phyloP scores from a whole-genome alignment of 2,113 vertebrate genomes.

The Ptilorrhoa leucosticta region DNA sequence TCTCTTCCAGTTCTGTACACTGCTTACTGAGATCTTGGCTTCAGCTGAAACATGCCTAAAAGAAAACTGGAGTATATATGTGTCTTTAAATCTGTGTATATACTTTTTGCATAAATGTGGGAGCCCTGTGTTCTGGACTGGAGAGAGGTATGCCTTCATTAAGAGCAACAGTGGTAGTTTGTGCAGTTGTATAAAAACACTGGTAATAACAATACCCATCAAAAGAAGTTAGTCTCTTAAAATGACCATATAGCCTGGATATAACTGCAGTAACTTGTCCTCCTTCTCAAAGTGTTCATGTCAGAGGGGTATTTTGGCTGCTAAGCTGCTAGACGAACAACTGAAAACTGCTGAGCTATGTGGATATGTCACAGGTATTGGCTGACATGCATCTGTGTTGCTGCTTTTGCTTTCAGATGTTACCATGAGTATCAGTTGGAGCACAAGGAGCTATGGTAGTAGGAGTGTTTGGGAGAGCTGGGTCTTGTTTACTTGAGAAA shows the following conservation, averaged over 20 bases:
- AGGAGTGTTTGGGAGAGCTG: slow-evolving; percentile 55
- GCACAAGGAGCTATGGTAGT: slow-evolving; percentile 40
- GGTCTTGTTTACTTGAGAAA: slow-evolving; percentile 51
- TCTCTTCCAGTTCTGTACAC: not conserved
- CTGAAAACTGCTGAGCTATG: not conserved
- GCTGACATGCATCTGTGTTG: slow-evolving; percentile 31
- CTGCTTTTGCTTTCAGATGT: slow-evolving; percentile 56
- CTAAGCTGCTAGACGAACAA: not conserved
- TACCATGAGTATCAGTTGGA: slow-evolving; percentile 41
- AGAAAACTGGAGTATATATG: not conserved
- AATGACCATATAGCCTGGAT: not conserved
- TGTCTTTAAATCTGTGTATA: not conserved
- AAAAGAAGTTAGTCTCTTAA: not conserved
- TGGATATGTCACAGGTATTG: slow-evolving; percentile 2
- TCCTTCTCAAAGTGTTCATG: not conserved
- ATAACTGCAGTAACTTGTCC: not conserved
- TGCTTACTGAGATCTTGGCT: not conserved
- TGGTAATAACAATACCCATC: not conserved
- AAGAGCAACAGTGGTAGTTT: not conserved
- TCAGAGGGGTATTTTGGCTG: not conserved
- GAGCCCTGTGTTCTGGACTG: not conserved
- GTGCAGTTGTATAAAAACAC: not conserved
- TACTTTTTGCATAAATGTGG: not conserved
- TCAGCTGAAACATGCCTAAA: not conserved
- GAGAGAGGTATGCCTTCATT: not conserved